These are phyloP conservation scores for Anarhynchus alexandrinus DNA, from an alignment of 2,113 vertebrate species.

Conservation along the genomic window DNA sequence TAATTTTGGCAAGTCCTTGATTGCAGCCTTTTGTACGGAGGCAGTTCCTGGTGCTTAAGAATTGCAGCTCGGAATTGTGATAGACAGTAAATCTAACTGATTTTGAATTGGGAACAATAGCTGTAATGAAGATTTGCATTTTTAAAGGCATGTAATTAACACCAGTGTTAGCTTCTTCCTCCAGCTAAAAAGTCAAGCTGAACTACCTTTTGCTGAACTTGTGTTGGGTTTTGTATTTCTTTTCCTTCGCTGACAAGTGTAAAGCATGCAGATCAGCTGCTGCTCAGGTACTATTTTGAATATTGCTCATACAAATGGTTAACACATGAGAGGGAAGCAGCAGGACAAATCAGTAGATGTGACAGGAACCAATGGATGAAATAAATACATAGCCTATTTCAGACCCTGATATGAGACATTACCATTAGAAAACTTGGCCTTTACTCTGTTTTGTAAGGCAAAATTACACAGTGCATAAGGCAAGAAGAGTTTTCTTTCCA, in stretches of 20 bases:
- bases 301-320: background rate
- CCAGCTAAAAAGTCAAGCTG: background rate
- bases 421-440: background rate
- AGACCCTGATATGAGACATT: background rate
- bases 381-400: background rate
- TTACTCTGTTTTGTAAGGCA: background rate
- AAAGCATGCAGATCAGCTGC: background rate
- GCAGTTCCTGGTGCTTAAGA: slow-evolving; percentile 15
- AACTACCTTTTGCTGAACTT: slow-evolving; percentile 6
- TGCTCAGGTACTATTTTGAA: background rate
- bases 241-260: background rate
- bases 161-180: slow-evolving; percentile 33
- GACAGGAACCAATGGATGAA: background rate
- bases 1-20: slow-evolving; percentile 58
- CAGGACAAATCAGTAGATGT: background rate
- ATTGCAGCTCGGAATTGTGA: slow-evolving; percentile 38
- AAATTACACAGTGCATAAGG: background rate
- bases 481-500: background rate
- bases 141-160: slow-evolving; percentile 45
- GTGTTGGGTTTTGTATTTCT: background rate
- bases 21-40: slow-evolving; percentile 39
- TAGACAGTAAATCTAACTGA: slow-evolving; percentile 41
- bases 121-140: slow-evolving; percentile 42
- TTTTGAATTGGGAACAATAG: slow-evolving; percentile 45
- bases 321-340: background rate